Percentiles rank a stretch among this genome's conserved stretches.
These are phyloP conservation scores for Pomacea canaliculata DNA, from an alignment of 2,888 invertebrate species.

Conservation along the genomic window DNA sequence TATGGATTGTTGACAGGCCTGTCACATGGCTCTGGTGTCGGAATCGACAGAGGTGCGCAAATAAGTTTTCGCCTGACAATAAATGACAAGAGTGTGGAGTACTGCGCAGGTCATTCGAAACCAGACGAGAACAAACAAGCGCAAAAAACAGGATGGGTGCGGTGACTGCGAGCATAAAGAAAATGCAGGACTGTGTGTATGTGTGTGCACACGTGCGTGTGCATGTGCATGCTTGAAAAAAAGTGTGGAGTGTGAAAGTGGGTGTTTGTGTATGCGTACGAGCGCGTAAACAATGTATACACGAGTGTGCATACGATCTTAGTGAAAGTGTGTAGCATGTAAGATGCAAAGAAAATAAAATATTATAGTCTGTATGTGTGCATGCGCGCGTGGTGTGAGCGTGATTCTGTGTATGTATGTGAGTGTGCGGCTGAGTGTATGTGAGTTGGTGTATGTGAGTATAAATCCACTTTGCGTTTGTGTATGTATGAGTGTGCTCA, in stretches of 20 bases:
- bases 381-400: background rate
- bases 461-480: background rate
- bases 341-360: too few relatives aligned
- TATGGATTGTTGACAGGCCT: too few relatives aligned
- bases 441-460: conserved; percentile 5
- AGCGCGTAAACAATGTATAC: background rate
- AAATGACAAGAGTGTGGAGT: too few relatives aligned
- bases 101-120: too few relatives aligned
- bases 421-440: background rate
- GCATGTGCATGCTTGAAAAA: background rate
- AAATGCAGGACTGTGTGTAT: background rate
- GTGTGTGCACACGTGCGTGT: conserved; percentile 6
- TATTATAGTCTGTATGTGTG: background rate
- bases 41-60: too few relatives aligned
- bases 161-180: background rate
- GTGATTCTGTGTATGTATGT: background rate
- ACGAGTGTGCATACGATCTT: too few relatives aligned
- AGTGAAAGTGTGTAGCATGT: too few relatives aligned
- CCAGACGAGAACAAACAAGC: too few relatives aligned
- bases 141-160: too few relatives aligned
- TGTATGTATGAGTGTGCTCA: conserved; percentile 11
- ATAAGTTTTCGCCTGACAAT: too few relatives aligned
- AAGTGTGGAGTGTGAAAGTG: background rate
- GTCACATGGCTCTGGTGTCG: too few relatives aligned
- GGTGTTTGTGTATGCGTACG: conserved; percentile 1